These are phyloP conservation scores for Uloborus diversus DNA, from an alignment of 1,140 invertebrate species.

Conservation along the genomic window DNA sequence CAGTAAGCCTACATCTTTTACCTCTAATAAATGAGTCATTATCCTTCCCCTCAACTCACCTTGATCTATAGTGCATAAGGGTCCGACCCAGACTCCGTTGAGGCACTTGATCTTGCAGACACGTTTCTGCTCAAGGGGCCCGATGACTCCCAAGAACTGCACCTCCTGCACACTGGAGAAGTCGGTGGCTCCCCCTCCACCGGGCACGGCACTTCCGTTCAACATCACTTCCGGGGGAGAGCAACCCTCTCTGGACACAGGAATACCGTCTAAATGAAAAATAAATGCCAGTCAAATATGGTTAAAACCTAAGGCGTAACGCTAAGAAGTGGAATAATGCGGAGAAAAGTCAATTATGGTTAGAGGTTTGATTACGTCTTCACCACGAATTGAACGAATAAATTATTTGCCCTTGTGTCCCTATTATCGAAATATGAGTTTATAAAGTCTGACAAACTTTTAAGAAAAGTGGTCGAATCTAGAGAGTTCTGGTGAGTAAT, in stretches of 20 bases:
- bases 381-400: too few relatives aligned
- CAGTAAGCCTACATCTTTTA: too few relatives aligned
- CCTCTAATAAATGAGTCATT: neutral
- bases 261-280: slow-evolving; percentile 14
- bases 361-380: too few relatives aligned
- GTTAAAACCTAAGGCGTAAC: too few relatives aligned
- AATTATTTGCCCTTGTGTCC: too few relatives aligned
- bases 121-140: slow-evolving; percentile 73
- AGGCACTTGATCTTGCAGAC: slow-evolving; percentile 84
- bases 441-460: too few relatives aligned
- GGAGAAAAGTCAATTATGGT: too few relatives aligned
- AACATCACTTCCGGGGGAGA: slow-evolving; percentile 59
- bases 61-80: slow-evolving; percentile 71
- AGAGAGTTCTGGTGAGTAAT: too few relatives aligned
- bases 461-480: too few relatives aligned
- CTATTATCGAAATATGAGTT: too few relatives aligned
- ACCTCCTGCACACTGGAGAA: slow-evolving; percentile 62
- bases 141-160: slow-evolving; percentile 75
- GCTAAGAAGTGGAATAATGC: neutral
- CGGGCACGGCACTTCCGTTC: slow-evolving; percentile 57
- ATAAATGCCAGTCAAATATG: too few relatives aligned
- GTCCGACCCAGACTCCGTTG: slow-evolving; percentile 81
- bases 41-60: slow-evolving; percentile 61
- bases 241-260: slow-evolving; percentile 51
- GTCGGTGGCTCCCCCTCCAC: slow-evolving; percentile 49